Evolutionary conservation across 1,140 invertebrate species (phyloP).

Genomic region (Maniola jurtina): DNA sequence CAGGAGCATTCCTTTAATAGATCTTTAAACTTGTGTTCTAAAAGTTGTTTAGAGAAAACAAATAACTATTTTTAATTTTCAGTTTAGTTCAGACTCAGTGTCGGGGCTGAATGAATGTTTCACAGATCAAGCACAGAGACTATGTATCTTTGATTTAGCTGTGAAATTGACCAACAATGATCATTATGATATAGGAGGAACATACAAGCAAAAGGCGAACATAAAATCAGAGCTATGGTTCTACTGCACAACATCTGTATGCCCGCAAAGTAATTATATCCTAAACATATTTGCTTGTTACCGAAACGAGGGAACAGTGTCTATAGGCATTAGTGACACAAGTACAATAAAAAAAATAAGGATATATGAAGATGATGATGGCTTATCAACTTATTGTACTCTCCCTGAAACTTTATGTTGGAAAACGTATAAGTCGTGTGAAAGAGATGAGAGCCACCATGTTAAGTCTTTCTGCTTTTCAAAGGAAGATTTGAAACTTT

Average conservation of each 20-base stretch:
- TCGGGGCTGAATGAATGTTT: conserved; percentile 46
- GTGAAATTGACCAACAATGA: conserved; percentile 41
- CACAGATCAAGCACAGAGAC: conserved; percentile 39
- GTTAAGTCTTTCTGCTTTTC: conserved; percentile 51
- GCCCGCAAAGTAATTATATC: conserved; percentile 43
- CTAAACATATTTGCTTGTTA: conserved; percentile 59
- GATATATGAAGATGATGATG: conserved; percentile 12
- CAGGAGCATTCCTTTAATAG: no score
- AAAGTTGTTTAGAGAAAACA: background rate
- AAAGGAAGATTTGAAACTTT: conserved; percentile 26
- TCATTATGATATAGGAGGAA: conserved; percentile 60
- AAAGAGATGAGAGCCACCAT: conserved; percentile 44
- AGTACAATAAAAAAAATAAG: conserved; percentile 27
- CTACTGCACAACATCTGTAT: conserved; percentile 45
- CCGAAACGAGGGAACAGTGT: conserved; percentile 44
- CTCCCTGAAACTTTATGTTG: conserved; percentile 35
- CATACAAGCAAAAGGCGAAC: conserved; percentile 43
- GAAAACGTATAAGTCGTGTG: conserved; percentile 38
- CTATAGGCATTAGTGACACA: conserved; percentile 44
- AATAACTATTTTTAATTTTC: conserved; percentile 28
- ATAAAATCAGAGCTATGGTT: conserved; percentile 57
- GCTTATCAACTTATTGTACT: conserved; percentile 10
- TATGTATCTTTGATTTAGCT: conserved; percentile 51
- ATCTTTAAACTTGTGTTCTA: no score
- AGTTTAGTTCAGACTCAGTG: conserved; percentile 40